Evolutionary conservation across 2,113 vertebrate genomes (phyloP).

Genomic region (Oryzias javanicus): DNA sequence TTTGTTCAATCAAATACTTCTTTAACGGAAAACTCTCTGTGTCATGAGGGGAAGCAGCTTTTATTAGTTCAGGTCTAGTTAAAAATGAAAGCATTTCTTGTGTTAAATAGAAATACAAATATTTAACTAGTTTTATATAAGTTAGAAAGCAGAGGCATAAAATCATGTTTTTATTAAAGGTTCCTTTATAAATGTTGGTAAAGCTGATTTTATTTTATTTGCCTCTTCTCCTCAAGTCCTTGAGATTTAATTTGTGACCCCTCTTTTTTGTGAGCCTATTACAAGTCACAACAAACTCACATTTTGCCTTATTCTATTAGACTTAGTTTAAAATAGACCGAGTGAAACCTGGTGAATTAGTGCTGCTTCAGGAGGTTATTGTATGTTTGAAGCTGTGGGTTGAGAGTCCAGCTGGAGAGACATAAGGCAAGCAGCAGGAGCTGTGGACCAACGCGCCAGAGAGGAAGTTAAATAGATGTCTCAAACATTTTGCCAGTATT

Average conservation of each 20-base stretch:
- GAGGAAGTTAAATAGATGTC: constrained; percentile 72
- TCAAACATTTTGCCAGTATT: constrained; percentile 47
- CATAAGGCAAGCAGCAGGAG: constrained; percentile 78
- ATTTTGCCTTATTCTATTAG: neutral
- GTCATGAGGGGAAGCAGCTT: neutral
- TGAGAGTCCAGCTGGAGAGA: constrained; percentile 73
- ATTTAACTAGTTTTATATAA: too few species aligned
- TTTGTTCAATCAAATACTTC: too few species aligned
- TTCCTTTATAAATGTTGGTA: too few species aligned
- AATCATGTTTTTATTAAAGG: too few species aligned
- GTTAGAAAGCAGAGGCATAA: too few species aligned
- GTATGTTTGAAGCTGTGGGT: constrained; percentile 50
- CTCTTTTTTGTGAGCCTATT: neutral
- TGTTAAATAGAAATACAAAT: too few species aligned
- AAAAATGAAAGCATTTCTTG: too few species aligned
- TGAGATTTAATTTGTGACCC: too few species aligned
- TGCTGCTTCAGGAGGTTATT: constrained; percentile 30
- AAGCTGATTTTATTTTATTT: too few species aligned
- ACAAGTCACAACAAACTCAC: neutral
- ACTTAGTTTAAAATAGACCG: constrained; percentile 6
- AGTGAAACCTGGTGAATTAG: constrained; percentile 17
- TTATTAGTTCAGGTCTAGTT: neutral
- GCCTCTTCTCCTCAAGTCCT: too few species aligned
- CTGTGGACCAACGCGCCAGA: constrained; percentile 56
- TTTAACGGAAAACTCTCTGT: too few species aligned